These are phyloP conservation scores for Coecobrya sp. DNA, from an alignment of 2,888 invertebrate species.

Conservation along the genomic window DNA sequence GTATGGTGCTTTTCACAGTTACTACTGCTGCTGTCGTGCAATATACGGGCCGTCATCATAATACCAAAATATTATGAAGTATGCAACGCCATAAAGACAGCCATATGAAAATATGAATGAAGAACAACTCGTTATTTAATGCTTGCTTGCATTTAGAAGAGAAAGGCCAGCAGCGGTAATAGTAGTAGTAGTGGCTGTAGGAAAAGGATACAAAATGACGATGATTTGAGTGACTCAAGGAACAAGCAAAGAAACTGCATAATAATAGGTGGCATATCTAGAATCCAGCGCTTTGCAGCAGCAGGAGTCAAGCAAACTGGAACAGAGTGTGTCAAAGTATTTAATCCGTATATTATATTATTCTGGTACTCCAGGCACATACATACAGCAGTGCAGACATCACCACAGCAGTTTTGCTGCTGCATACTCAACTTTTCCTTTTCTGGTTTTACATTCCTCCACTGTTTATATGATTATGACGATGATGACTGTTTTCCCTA, in stretches of 20 bases:
- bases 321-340: constrained; percentile 58
- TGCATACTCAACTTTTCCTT: background rate
- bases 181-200: too few relatives aligned
- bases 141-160: background rate
- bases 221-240: background rate
- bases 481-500: constrained; percentile 1
- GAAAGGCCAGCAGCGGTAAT: background rate
- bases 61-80: background rate
- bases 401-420: background rate
- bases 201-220: background rate
- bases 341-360: constrained; percentile 46
- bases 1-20: background rate
- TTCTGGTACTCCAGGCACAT: background rate
- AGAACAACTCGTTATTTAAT: background rate
- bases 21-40: background rate
- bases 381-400: background rate
- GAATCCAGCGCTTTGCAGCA: background rate
- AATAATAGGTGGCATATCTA: background rate
- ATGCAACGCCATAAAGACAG: background rate
- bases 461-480: background rate
- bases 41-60: background rate
- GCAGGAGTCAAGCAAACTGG: background rate
- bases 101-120: background rate
- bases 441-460: constrained; percentile 4
- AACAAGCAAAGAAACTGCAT: background rate